Conservation (phyloP, 2,797 vertebrate genomes). For the Sebastolobus alascanus region DNA sequence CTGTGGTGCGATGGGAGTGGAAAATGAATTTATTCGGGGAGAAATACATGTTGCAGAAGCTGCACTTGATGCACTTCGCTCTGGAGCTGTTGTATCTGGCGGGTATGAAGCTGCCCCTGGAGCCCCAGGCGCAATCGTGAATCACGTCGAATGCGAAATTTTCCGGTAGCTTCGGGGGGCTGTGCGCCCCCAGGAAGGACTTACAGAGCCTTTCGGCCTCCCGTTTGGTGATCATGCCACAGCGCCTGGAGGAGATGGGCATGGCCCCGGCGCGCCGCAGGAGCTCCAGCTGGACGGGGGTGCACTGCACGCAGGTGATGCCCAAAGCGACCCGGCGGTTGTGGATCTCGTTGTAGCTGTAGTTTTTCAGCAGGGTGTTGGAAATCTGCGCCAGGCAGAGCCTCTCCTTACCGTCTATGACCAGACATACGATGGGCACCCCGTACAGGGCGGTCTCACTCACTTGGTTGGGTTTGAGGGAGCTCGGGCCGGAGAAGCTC, state of each 20-base stretch:
- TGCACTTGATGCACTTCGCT: slow-evolving; percentile 94
- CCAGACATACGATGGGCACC: slow-evolving; percentile 95
- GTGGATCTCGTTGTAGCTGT: slow-evolving; percentile 96
- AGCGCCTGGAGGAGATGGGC: slow-evolving; percentile 93
- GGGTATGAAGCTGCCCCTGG: slow-evolving; percentile 92
- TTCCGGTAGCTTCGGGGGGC: slow-evolving; percentile 91
- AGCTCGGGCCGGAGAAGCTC: slow-evolving; percentile 87
- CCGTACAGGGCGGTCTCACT: slow-evolving; percentile 96
- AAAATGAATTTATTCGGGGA: slow-evolving; percentile 95
- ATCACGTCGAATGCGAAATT: slow-evolving; percentile 94
- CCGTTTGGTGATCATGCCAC: slow-evolving; percentile 94
- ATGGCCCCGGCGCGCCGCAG: slow-evolving; percentile 92
- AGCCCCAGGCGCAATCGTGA: slow-evolving; percentile 93
- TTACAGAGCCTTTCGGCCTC: slow-evolving; percentile 94
- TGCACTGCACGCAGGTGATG: slow-evolving; percentile 95
- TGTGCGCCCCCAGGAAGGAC: slow-evolving; percentile 92
- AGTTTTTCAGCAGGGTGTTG: slow-evolving; percentile 93
- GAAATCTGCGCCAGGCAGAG: slow-evolving; percentile 94
- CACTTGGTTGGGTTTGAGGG: slow-evolving; percentile 96
- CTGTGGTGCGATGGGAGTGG: slow-evolving; percentile 92
- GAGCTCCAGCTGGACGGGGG: slow-evolving; percentile 93
- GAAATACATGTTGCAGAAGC: slow-evolving; percentile 94
- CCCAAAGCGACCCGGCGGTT: slow-evolving; percentile 92
- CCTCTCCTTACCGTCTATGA: slow-evolving; percentile 96
- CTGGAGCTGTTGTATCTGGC: slow-evolving; percentile 93